Conservation (phyloP, 2,888 invertebrate genomes). For the Iselma pallidipennis region DNA sequence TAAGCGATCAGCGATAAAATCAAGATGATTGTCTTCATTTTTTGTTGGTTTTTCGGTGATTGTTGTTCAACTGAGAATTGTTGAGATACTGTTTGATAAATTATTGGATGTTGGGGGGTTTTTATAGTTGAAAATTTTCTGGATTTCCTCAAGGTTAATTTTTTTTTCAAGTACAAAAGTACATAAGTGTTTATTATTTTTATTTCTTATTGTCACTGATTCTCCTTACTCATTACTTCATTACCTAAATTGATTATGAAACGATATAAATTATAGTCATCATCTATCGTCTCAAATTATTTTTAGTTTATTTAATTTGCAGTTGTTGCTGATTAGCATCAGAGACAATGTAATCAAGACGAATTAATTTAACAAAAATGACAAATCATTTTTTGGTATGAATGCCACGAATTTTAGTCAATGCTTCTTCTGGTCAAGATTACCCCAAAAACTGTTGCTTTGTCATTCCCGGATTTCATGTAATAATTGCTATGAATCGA, state of each 20-base stretch:
- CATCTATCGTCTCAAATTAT: neutral
- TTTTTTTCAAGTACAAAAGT: neutral
- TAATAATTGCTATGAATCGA: too few relatives aligned
- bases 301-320: neutral
- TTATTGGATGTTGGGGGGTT: conserved; percentile 4
- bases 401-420: too few relatives aligned
- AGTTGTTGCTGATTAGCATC: neutral
- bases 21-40: conserved; percentile 29
- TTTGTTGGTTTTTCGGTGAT: neutral
- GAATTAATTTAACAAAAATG: too few relatives aligned
- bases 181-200: too few relatives aligned
- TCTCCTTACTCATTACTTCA: neutral
- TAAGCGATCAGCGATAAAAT: conserved; percentile 16
- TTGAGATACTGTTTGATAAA: neutral
- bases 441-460: too few relatives aligned
- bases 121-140: conserved; percentile 14
- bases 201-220: neutral
- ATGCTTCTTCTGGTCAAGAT: too few relatives aligned
- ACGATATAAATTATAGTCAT: conserved; percentile 16
- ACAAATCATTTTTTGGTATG: too few relatives aligned
- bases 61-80: conserved; percentile 1
- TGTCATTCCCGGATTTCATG: too few relatives aligned
- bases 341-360: neutral
- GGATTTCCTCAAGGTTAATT: conserved; percentile 11
- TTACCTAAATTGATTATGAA: conserved; percentile 15